A percentile compares a stretch with the other conserved stretches of the same genome.
These are phyloP conservation scores for Myotis yumanensis DNA, from an alignment of 2,113 vertebrate species.

Conservation along the genomic window DNA sequence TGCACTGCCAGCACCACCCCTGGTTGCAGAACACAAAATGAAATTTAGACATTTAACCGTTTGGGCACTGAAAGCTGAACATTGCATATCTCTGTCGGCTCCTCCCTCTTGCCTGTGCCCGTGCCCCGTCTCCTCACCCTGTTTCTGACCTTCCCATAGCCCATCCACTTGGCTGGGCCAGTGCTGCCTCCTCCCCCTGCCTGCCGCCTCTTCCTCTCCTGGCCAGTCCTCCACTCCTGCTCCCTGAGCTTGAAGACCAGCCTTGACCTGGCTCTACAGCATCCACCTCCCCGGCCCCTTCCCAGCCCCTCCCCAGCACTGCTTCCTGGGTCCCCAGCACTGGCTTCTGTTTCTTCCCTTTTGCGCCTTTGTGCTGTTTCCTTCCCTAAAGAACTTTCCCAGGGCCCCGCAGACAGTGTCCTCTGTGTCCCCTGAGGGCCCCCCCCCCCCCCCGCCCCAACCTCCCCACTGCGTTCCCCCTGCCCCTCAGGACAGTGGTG, in stretches of 20 bases:
- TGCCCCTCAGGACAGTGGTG: neutral
- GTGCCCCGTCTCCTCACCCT: neutral
- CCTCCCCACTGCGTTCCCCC: neutral
- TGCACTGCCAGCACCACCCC: neutral
- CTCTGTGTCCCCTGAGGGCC: neutral
- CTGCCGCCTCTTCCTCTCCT: neutral
- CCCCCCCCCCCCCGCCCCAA: neutral
- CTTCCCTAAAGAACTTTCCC: neutral
- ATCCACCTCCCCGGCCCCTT: neutral
- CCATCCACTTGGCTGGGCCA: neutral
- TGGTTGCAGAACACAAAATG: neutral
- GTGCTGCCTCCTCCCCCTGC: neutral
- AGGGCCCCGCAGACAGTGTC: rapidly evolving
- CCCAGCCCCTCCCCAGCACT: neutral
- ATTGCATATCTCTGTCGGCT: neutral
- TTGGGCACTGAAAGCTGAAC: neutral
- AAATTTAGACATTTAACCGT: neutral
- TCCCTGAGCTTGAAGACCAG: no score
- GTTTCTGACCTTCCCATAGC: neutral
- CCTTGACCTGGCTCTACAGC: neutral
- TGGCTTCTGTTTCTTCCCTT: neutral
- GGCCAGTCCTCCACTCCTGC: neutral
- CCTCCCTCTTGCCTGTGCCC: neutral
- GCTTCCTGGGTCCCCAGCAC: neutral
- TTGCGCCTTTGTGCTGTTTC: neutral